Base-by-base conservation (phyloP, 2,113 vertebrate species). In the Rallus limicola region DNA sequence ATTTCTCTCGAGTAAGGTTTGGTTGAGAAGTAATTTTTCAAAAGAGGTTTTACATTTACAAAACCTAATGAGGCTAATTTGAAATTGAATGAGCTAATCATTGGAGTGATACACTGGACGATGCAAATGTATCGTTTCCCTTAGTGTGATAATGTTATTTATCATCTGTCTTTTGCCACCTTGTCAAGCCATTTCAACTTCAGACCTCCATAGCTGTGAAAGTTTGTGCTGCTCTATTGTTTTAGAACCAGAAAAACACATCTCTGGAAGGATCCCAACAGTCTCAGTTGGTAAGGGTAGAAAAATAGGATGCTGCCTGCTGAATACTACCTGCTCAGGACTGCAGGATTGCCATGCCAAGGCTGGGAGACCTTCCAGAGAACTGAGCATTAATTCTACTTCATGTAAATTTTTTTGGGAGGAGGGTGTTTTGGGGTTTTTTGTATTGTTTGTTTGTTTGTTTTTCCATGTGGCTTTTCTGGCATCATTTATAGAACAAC, bases 21-120 rank as follows among this genome's bases (percentile, higher is more conserved):
- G 76, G 55, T 82, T 92, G 91, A 89, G 67, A 91, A 95, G 80
- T 88, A 25, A 68, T 85, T 96, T 97, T 94, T 93, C 91, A 75
- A 83, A 86, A 68, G 58, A 76, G 58, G 40, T 79, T 94, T 94
- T 62, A 46, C 53, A 70, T 34, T 65, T 65, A 74, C 69, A 94
- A 62, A 76, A 72, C 86, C 53, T 83, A 80, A 90, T 77, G 56
- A 69, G 62, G 83, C 62, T 91, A 67, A 95, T 92, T 69, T 90
- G 77, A 97, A 89, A 65, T 33, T 48, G 63, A 94, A 86, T 53
- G 40, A 78, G 42, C 60, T 88, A 86, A 92, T 93, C 16, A 65
- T 55, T 64, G 58, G 80, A 58, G 93, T 95, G 72, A 89, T 82
- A 88, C 40, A 28, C 77, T 65, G 62, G 72, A 92, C 10, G 14